Evolutionary conservation across 2,888 invertebrate genomes (phyloP).

Genomic region (Patella pellucida): DNA sequence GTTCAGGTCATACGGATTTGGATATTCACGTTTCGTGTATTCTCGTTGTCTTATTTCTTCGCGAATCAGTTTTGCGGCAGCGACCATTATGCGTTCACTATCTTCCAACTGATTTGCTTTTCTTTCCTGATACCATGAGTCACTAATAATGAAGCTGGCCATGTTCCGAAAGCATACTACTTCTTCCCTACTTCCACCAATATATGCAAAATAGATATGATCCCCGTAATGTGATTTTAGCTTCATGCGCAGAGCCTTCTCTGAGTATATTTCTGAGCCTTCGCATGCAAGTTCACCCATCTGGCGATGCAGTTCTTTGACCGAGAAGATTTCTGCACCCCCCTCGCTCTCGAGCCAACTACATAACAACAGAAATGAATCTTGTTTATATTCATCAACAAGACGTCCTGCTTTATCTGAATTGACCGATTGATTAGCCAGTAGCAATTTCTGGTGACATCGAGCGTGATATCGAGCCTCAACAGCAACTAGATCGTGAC

Average conservation of each 20-base stretch:
- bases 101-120: not conserved
- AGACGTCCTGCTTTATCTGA: no score
- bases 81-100: not conserved
- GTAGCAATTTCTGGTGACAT: no score
- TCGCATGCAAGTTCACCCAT: not conserved
- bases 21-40: not conserved
- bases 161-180: not conserved
- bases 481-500: no score
- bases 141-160: not conserved
- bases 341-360: no score
- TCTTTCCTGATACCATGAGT: not conserved
- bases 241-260: not conserved
- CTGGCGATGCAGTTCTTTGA: not conserved
- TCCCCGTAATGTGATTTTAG: not conserved
- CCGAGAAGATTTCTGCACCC: no score
- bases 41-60: conserved; percentile 2
- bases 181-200: not conserved
- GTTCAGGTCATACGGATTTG: not conserved
- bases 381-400: no score
- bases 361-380: no score
- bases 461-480: no score
- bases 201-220: not conserved
- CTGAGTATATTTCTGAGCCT: not conserved
- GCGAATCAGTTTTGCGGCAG: not conserved
- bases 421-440: no score